Base-by-base conservation (phyloP, 2,888 invertebrate genomes). In the Cynaeus angustus region DNA sequence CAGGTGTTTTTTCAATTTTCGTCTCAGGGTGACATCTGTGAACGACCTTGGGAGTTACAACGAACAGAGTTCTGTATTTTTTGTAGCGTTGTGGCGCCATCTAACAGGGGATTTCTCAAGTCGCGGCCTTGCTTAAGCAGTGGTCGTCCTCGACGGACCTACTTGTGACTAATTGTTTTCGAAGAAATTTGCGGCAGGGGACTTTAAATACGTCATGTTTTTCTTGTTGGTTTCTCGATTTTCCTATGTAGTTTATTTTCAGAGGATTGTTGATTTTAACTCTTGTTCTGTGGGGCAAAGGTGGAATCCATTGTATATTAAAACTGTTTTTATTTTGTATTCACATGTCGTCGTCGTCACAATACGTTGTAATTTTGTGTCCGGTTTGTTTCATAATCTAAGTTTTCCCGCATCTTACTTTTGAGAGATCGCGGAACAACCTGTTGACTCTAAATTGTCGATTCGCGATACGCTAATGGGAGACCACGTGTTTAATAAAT, bases 401-500 rank as follows among this genome's bases (percentile, higher is more conserved):
- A 55, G 9, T 46, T 62, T 52, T 64, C 53, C 16, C 37, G 48
- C 30, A 30, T 53, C 21, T 45, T 46, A 56, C 46, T 52, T n/a
- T n/a, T 12, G 50, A 12, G 38, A 55, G 45, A 53, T 2, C 62
- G 33, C 41, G 61, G 33, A 38, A 43, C 33, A 64, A 67, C 67
- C 71, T 71, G 67, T 71, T 67, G 41, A 53, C 37, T 56, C 21
- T 1, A 48, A 70, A 70, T 71, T 67, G 67, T 64, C 41, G 59
- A 52, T 64, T 16, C 52, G 48, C 62, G 66, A 65, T 70, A 75
- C 74, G 75, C 74, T 75, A 76, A 75, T 77, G 74, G 71, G 65
- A 73, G 74, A 78, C 79, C 81, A 80, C 81, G 81, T 81, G 81
- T 75, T 78, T 74, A 73, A 72, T 76, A 79, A 80, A 79, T 80